These are phyloP conservation scores for Argya squamiceps DNA, from an alignment of 2,797 vertebrate species.

Conservation along the genomic window DNA sequence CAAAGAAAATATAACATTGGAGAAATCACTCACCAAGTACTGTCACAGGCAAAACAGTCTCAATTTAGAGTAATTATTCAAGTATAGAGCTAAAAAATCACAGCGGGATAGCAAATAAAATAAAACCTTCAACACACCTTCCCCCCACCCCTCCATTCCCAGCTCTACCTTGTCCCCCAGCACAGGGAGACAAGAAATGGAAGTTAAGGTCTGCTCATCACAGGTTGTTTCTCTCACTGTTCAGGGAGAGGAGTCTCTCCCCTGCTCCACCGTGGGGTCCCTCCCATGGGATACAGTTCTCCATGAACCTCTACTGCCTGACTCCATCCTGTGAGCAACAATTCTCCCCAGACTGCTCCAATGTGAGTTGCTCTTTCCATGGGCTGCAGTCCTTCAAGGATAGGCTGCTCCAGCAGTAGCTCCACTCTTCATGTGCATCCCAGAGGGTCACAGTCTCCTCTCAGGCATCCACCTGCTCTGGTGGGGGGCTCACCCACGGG, in stretches of 20 bases:
- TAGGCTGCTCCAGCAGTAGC: neutral
- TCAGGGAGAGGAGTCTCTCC: neutral
- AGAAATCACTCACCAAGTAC: neutral
- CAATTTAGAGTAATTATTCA: neutral
- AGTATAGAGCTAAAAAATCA: neutral
- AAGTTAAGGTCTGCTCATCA: neutral
- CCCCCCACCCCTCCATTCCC: neutral
- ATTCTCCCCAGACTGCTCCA: neutral
- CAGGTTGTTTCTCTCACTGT: neutral
- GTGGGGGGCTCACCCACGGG: fast-evolving
- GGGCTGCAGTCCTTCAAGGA: neutral
- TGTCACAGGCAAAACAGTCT: neutral
- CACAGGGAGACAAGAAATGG: neutral
- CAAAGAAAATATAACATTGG: neutral
- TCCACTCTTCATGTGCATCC: neutral
- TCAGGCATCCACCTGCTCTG: too few species aligned
- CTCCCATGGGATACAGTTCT: neutral
- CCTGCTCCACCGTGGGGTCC: fast-evolving
- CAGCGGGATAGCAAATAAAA: neutral
- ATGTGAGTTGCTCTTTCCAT: fast-evolving
- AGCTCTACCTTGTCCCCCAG: neutral
- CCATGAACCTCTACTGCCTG: fast-evolving
- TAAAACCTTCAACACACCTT: neutral
- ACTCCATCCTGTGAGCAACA: neutral
- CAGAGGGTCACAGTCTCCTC: fast-evolving